phyloP scores from a whole-genome alignment of 92 coral and sea anemone species.

The Epizoanthus illoricatus region DNA sequence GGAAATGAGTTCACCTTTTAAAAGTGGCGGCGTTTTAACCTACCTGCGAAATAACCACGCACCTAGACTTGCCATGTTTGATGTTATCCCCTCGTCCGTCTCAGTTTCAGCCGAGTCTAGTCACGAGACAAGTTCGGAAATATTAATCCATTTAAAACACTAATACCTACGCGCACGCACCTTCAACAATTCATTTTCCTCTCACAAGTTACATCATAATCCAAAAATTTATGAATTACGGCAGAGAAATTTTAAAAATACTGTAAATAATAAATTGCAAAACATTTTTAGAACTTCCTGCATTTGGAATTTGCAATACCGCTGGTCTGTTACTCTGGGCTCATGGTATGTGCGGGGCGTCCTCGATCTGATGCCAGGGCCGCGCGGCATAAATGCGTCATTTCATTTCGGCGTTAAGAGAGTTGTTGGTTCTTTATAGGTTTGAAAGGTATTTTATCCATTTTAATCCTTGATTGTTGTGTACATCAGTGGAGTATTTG shows the following conservation, averaged over 20 bases:
- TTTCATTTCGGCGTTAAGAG: conserved; percentile 5
- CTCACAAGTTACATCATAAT: no score
- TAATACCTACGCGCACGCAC: no score
- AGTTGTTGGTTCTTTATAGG: conserved; percentile 20
- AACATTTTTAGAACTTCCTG: neutral
- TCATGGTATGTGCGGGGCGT: conserved; percentile 21
- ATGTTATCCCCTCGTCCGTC: neutral
- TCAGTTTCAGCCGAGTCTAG: neutral
- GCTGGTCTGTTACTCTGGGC: conserved; percentile 15
- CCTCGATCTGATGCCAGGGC: conserved; percentile 22
- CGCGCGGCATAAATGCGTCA: conserved; percentile 23
- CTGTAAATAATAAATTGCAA: neutral
- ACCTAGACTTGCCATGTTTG: neutral
- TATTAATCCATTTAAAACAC: no score
- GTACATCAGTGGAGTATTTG: conserved; percentile 67
- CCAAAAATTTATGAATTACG: no score
- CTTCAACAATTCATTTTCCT: no score
- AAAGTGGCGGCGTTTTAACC: neutral
- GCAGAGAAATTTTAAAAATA: neutral
- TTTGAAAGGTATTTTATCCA: conserved; percentile 69
- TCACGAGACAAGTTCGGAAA: neutral
- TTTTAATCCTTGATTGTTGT: conserved; percentile 56
- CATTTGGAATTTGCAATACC: neutral
- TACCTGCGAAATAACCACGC: conserved; percentile 19
- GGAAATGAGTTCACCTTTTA: no score